Base-by-base conservation (phyloP, 2,797 vertebrate species). In the Erpetoichthys calabaricus region DNA sequence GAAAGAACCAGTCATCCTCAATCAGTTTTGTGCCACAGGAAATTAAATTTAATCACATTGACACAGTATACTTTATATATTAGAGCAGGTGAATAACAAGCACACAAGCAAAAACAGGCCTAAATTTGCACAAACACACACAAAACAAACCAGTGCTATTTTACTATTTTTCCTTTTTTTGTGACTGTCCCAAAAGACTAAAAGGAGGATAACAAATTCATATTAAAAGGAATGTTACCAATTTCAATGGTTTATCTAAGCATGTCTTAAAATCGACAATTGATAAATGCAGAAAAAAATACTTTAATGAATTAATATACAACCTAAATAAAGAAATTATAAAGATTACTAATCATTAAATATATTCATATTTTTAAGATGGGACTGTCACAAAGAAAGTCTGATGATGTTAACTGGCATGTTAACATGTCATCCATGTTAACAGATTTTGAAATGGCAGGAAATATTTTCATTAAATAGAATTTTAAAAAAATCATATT, bases 1-100 rank as follows among this genome's bases (percentile, higher is more conserved):
- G 91, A 94, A 95, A 95, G 89, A 94, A 93, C 91, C 91, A 95
- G 91, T 95, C 91, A 94, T 95, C 91, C 91, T 94, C 91, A 89
- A 95, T 95, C 91, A 95, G 91, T 94, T 94, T 94, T 95, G 91
- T 93, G 91, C 91, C 91, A 91, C 91, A 94, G 89, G 91, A 82
- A 73, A 79, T 70, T 68, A 73, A 63, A 70, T 70, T 70, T 65
- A 71, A 64, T 73, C 69, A 78, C 67, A 56, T 59, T 68, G 25
- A 25, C 58, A 73, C 75, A 68, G 73, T 62, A 68, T 65, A 64
- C 25, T 25, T 25, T 25, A 70, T 58, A 25, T 45, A 57, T 61
- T 64, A 70, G 57, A 64, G 47, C 60, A 64, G 58, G 53, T 45
- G 42, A 54, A 71, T 1, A 8, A 70, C 10, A 42, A 42, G 8